Evolutionary conservation across 2,113 vertebrate genomes (phyloP).

Genomic region (Pan paniscus): DNA sequence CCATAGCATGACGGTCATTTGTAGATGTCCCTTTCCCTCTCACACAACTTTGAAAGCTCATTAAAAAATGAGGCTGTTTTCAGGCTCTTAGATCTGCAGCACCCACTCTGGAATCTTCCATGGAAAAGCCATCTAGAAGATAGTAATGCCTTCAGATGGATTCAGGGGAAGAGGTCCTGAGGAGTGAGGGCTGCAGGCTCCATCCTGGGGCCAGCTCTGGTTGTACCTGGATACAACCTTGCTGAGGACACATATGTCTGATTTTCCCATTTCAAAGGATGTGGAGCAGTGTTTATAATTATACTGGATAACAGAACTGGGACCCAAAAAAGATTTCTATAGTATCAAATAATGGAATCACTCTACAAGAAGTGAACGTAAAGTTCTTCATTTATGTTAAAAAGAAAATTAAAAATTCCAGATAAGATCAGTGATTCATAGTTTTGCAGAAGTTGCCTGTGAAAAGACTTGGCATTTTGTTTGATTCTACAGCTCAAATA

Average conservation of each 20-base stretch:
- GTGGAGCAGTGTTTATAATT: neutral
- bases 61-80: neutral
- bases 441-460: neutral
- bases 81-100: neutral
- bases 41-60: neutral
- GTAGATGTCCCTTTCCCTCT: neutral
- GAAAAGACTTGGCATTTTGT: neutral
- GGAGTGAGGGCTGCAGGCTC: neutral
- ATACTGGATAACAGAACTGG: neutral
- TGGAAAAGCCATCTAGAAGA: neutral
- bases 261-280: neutral
- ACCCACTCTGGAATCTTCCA: neutral
- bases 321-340: neutral
- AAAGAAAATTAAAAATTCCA: neutral
- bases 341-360: neutral
- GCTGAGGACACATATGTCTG: accelerated
- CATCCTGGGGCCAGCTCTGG: no score
- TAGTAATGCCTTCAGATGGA: no score
- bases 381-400: neutral
- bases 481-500: neutral
- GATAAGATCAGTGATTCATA: neutral
- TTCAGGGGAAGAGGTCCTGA: neutral
- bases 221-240: neutral
- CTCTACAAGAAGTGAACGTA: neutral
- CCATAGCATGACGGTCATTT: accelerated